Evolutionary conservation across 2,888 invertebrate species (phyloP), one percentile per base, ranked within the genome.

Genomic region (Pyrocoelia pectoralis): DNA sequence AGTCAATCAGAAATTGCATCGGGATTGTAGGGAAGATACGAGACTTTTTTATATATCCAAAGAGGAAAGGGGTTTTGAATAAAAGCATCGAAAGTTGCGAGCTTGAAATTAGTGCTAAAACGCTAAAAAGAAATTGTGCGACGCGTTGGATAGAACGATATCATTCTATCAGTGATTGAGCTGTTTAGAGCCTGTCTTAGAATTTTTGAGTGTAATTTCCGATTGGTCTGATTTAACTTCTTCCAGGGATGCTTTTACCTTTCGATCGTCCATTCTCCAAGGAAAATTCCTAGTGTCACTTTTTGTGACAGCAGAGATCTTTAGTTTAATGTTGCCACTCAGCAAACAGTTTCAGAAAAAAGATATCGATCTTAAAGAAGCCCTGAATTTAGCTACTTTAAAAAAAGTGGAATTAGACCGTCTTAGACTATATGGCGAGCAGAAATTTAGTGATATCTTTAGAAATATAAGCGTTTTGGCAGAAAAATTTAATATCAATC

Each of bases 1-100:
- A 57, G 14, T 50, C 41, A 46, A 68, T 70, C 15, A 60, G 71
- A 60, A 72, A 73, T 66, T 67, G 65, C 64, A 38, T 70, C 13
- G 67, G 68, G 18, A 66, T 63, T 51, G 65, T 71, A 29, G 60
- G 58, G 52, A 55, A 56, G 24, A 15, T 55, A 2, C 38, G 52
- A 46, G 41, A 60, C 40, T 68, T 68, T 56, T 60, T 68, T 56
- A 46, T 19, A 18, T 40, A 19, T 12, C 67, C 64, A 50, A 64
- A 67, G 15, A 48, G 48, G 14, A 6, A 48, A 33, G n/a, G n/a
- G 12, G 43, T 43, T 24, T 15, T 55, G 12, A 33, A 53, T 33
- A 14, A 13, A 14, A 15, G 13, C 13, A 43, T 43, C 15, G 15
- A 43, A 43, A 14, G 41, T 43, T 14, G 14, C 14, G 6, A 14